Base-by-base conservation (phyloP, 2,797 vertebrate species). In the Rhabdomys pumilio region DNA sequence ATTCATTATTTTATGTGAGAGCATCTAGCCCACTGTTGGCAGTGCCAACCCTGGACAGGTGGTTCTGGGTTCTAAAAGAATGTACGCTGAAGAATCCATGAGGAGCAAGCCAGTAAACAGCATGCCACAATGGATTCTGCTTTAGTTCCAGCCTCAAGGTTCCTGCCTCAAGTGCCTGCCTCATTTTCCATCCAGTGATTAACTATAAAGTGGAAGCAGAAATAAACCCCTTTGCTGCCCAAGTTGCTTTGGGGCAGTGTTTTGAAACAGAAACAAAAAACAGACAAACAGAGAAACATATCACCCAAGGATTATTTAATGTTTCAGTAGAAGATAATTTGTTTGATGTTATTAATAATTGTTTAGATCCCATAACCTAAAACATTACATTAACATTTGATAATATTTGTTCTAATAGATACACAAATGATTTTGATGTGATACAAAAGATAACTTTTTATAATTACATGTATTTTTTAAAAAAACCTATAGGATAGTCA, bases 231-330 rank as follows among this genome's bases (percentile, higher is more conserved):
- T n/a, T 85, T 50, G 6, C 31, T 85, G 10, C 44, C 11, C 31
- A 85, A 67, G 11, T 14, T 85, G 10, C 17, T 65, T 83, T 65
- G 34, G 29, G 29, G 22, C 61, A 84, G 17, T 34, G 29, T 34
- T 84, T 47, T 84, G 41, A 22, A 31, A 47, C 17, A 84, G 41
- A 84, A 84, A 34, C 61, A 65, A 29, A 84, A 85, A 67, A 8
- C 17, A 67, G 44, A 65, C 10, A 65, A 47, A 85, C 19, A n/a
- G 29, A 65, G 2, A 65, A 50, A 67, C 11, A n/a, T 67, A 67
- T 24, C 29, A 85, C 63, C 2, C 63, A 85, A 85, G 6, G 17
- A 85, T 75, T 85, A 92, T 90, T 87, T 90, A 76, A 83, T 89
- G 61, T 15, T 90, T 80, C 38, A 89, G 14, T 31, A 6, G 34